A percentile compares a stretch with the other conserved stretches of the same genome.
Evolutionary conservation across 2,888 invertebrate species (phyloP).

Genomic region (Orthosia gracilis): DNA sequence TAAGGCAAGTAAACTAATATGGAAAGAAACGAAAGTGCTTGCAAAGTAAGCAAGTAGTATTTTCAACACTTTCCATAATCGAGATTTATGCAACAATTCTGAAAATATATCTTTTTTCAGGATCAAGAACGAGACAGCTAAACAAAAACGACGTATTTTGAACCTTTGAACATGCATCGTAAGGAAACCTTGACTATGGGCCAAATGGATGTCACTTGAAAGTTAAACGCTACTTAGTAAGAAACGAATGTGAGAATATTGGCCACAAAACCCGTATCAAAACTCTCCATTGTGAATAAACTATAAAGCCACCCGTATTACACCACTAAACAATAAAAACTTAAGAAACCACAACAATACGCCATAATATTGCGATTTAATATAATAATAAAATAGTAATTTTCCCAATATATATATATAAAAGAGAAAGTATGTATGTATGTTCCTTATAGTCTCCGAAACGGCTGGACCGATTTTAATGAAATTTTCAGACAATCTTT

Average conservation of each 20-base stretch:
- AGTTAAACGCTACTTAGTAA: conserved; percentile 8
- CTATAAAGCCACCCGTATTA: conserved; percentile 64
- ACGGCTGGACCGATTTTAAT: too few species aligned
- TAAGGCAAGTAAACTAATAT: not conserved
- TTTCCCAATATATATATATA: not conserved
- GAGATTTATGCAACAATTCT: too few species aligned
- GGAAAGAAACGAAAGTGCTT: too few species aligned
- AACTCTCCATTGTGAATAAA: conserved; percentile 33
- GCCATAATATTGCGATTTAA: conserved; percentile 25
- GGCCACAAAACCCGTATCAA: conserved; percentile 40
- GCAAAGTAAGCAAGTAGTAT: not conserved
- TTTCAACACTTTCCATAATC: not conserved
- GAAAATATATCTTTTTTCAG: not conserved
- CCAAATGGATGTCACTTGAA: not conserved
- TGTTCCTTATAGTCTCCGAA: too few species aligned
- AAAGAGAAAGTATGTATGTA: too few species aligned
- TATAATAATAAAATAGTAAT: conserved; percentile 19
- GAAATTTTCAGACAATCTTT: too few species aligned
- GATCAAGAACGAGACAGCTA: not conserved
- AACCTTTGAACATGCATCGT: not conserved
- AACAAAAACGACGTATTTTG: not conserved
- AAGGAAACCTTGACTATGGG: not conserved
- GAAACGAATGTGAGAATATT: not conserved
- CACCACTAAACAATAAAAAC: conserved; percentile 48
- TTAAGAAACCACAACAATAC: conserved; percentile 61